phyloP scores from a whole-genome alignment of 2,888 invertebrate genomes.

The Cistogaster globosa region DNA sequence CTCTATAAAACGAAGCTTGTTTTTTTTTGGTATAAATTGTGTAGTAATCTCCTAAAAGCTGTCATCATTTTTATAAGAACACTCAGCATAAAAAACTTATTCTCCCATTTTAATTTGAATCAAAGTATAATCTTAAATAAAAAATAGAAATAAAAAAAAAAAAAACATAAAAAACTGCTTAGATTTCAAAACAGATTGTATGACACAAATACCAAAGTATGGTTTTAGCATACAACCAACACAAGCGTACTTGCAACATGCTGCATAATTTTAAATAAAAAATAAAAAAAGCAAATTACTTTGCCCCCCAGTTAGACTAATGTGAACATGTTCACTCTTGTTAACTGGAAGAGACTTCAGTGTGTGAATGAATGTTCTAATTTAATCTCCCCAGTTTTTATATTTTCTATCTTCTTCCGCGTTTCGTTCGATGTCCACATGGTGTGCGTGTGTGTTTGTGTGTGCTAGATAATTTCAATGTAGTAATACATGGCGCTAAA shows the following conservation, averaged over 20 bases:
- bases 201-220: constrained; percentile 56
- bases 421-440: not conserved
- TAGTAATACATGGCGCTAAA: constrained; percentile 57
- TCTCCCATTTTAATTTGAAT: constrained; percentile 47
- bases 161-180: constrained; percentile 37
- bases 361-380: constrained; percentile 56
- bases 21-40: not conserved
- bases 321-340: not conserved
- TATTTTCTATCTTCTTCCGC: constrained; percentile 36
- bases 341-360: constrained; percentile 3
- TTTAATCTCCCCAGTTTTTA: constrained; percentile 64
- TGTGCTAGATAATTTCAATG: constrained; percentile 3
- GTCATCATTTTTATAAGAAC: constrained; percentile 19
- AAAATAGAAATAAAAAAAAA: not conserved
- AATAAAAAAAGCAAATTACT: not conserved
- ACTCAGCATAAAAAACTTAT: constrained; percentile 17
- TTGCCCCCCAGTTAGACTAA: not conserved
- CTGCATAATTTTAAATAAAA: constrained; percentile 28
- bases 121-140: constrained; percentile 39
- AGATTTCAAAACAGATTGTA: constrained; percentile 59
- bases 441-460: not conserved
- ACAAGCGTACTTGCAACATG: constrained; percentile 19
- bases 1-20: not conserved
- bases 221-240: constrained; percentile 38
- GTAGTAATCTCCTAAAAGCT: constrained; percentile 32